These are phyloP conservation scores for Acanthoscelides obtectus DNA, from an alignment of 2,888 invertebrate species.

Conservation along the genomic window DNA sequence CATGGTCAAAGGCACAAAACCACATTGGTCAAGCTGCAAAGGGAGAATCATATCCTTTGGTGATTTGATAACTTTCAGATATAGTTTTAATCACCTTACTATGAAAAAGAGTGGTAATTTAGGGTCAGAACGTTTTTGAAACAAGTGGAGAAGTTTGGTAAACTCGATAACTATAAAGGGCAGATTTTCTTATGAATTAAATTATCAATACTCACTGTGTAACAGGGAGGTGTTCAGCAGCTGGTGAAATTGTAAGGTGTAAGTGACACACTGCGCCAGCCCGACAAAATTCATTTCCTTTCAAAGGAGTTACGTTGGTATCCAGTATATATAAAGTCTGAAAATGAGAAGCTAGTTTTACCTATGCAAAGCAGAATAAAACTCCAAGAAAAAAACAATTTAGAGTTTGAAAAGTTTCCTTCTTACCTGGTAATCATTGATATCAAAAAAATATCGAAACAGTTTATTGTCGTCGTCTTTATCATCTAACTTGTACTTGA, in stretches of 20 bases:
- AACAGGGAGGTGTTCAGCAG: not conserved
- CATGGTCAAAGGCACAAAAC: too few species aligned
- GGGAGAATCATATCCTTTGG: too few species aligned
- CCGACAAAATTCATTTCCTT: conserved; percentile 80
- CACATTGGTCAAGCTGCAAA: too few species aligned
- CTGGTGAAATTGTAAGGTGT: conserved; percentile 58
- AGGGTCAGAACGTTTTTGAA: too few species aligned
- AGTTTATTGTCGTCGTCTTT: conserved; percentile 39
- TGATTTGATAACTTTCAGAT: too few species aligned
- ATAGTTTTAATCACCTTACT: too few species aligned
- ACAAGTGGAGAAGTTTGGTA: too few species aligned
- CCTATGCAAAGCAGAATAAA: not conserved
- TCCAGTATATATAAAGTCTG: conserved; percentile 78
- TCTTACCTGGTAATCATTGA: conserved; percentile 72
- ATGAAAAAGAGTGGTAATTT: too few species aligned
- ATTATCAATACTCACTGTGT: conserved; percentile 18
- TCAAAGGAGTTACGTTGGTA: conserved; percentile 72
- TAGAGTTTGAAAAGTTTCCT: too few species aligned
- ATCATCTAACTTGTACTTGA: conserved; percentile 53
- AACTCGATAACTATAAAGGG: too few species aligned
- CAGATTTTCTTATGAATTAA: too few species aligned
- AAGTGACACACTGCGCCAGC: conserved; percentile 84
- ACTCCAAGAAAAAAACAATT: too few species aligned
- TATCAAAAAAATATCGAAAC: conserved; percentile 70
- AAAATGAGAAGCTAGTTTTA: conserved; percentile 27